These are phyloP conservation scores for Diaperis boleti DNA, from an alignment of 2,888 invertebrate genomes.

Conservation along the genomic window DNA sequence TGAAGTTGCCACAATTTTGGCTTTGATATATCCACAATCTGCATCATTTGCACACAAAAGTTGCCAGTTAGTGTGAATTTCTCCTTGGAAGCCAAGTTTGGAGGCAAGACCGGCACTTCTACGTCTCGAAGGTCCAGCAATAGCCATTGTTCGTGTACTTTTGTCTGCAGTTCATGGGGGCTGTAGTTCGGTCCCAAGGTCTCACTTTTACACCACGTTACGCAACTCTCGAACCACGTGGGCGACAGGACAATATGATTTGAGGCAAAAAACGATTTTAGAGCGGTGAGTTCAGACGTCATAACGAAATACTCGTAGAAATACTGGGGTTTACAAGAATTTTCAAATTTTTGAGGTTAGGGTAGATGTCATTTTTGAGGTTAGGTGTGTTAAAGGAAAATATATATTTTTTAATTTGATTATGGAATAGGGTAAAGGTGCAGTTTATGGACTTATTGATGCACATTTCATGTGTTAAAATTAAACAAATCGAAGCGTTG, in stretches of 20 bases:
- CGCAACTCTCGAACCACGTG: slow-evolving; percentile 66
- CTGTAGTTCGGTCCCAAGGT: slow-evolving; percentile 62
- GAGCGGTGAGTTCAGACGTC: not conserved
- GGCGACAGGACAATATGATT: slow-evolving; percentile 54
- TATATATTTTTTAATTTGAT: too few species aligned
- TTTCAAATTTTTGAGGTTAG: slow-evolving; percentile 24
- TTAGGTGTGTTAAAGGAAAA: too few species aligned
- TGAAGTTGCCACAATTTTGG: slow-evolving; percentile 65
- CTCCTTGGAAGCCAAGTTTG: slow-evolving; percentile 66
- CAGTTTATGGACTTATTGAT: too few species aligned
- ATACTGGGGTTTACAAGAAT: not conserved
- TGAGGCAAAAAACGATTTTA: slow-evolving; percentile 52
- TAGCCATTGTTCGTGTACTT: slow-evolving; percentile 77
- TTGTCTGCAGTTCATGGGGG: slow-evolving; percentile 68
- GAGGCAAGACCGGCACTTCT: slow-evolving; percentile 73
- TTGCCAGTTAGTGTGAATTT: slow-evolving; percentile 67
- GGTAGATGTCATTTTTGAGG: too few species aligned
- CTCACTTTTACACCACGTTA: slow-evolving; percentile 70
- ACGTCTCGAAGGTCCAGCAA: slow-evolving; percentile 75
- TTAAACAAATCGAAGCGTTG: too few species aligned
- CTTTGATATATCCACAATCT: slow-evolving; percentile 72
- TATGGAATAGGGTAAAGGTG: too few species aligned
- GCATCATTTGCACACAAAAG: slow-evolving; percentile 75
- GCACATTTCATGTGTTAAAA: too few species aligned
- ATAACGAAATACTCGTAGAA: not conserved